Conservation (phyloP, 2,888 invertebrate genomes). For the Phengaris alcon region DNA sequence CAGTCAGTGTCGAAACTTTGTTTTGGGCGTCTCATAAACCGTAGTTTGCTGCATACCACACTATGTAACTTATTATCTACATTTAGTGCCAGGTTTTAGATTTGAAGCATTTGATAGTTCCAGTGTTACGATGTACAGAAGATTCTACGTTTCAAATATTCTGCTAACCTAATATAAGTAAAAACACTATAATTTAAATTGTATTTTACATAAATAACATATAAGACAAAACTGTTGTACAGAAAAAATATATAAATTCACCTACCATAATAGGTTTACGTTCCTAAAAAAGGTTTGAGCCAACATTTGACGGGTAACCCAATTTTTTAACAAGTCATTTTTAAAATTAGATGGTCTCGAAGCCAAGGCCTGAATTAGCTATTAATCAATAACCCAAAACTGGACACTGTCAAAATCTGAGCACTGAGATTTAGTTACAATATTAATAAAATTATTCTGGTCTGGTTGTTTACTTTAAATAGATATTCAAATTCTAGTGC, state of each 20-base stretch:
- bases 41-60: neutral
- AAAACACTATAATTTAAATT: no score
- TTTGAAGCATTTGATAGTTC: neutral
- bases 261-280: neutral
- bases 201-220: no score
- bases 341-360: slow-evolving; percentile 63
- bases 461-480: neutral
- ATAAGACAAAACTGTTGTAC: no score
- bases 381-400: slow-evolving; percentile 16
- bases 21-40: neutral
- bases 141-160: neutral
- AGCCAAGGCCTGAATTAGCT: slow-evolving; percentile 38
- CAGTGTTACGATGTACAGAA: neutral
- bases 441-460: neutral
- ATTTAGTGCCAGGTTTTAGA: slow-evolving; percentile 3
- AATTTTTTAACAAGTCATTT: slow-evolving; percentile 66
- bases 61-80: no score
- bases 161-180: neutral
- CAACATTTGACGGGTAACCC: slow-evolving; percentile 53
- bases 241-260: neutral
- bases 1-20: slow-evolving; percentile 1
- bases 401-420: neutral
- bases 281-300: neutral
- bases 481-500: neutral
- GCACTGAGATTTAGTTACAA: neutral